Base-by-base conservation (phyloP, 2,797 vertebrate genomes). In the Acanthornis magna region DNA sequence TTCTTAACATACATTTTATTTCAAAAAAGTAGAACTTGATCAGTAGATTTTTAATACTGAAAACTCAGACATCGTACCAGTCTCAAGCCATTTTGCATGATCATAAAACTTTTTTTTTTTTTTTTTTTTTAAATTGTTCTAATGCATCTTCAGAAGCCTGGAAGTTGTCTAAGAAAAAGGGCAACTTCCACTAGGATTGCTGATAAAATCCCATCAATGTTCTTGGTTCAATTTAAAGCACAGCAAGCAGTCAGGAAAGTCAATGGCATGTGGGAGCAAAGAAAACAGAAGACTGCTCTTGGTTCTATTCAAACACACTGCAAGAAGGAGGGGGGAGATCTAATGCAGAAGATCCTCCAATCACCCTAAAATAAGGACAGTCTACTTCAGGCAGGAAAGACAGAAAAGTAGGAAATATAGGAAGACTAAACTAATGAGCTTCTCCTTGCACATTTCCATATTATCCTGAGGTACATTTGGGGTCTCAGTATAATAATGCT, bases 221-320 rank as follows among this genome's bases (percentile, higher is more conserved):
- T 72, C 10, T 32, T 57, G 40, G 43, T 26, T 57, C 54, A 68
- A 34, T 29, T n/a, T 61, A 34, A 38, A 68, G 32, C 54, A 85
- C 15, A 73, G 55, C 8, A 50, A 85, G 63, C 20, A 75, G 38
- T 8, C 55, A 60, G 32, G 38, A 51, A 87, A 53, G 27, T 16
- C 58, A 75, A 32, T 7, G 21, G 25, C 36, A 27, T 1, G 1
- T 9, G 7, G 16, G 13, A 13, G 5, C 2, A 1, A 86, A 71
- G 40, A 53, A 84, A 67, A 40, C 21, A 50, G 20, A 47, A 74
- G 13, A 71, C 22, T 29, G 16, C 70, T 67, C 43, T 67, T 72
- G 29, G 34, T 45, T 84, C 58, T 70, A 3, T 3, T 34, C 17
- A 85, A 88, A 67, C 29, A 68, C 29, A 68, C 18, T 42, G 36